These are phyloP conservation scores for Seriola dumerili DNA, from an alignment of 2,113 vertebrate genomes.

Conservation along the genomic window DNA sequence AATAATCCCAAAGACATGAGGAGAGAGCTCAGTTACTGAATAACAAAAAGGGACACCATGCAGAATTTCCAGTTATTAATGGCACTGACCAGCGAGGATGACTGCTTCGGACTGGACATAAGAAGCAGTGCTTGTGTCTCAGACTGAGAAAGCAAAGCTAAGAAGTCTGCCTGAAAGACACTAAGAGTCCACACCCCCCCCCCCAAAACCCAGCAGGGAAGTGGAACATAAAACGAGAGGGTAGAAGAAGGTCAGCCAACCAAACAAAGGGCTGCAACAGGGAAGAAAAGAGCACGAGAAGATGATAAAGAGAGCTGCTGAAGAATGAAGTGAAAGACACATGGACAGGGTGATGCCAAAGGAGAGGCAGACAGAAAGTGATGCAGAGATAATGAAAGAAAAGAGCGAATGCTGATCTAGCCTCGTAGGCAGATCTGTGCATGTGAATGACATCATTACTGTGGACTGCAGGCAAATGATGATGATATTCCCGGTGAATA, in stretches of 20 bases:
- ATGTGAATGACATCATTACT: conserved; percentile 50
- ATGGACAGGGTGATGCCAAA: conserved; percentile 12
- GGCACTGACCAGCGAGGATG: not conserved
- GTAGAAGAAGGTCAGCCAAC: conserved; percentile 47
- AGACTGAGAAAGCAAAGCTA: not conserved
- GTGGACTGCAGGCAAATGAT: conserved; percentile 22
- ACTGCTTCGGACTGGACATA: not conserved
- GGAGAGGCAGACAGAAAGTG: conserved; percentile 19
- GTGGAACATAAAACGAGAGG: conserved; percentile 21
- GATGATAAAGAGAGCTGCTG: conserved; percentile 26
- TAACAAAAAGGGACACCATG: conserved; percentile 7
- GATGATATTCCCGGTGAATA: not conserved
- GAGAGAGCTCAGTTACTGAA: not conserved
- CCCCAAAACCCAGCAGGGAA: conserved; percentile 20
- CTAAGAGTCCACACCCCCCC: conserved; percentile 10
- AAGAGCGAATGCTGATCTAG: conserved; percentile 40
- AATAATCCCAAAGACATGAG: conserved; percentile 6
- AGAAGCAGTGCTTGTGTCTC: conserved; percentile 11
- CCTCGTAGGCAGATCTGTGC: conserved; percentile 42
- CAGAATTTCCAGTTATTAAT: conserved; percentile 9
- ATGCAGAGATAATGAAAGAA: conserved; percentile 36
- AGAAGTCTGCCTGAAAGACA: conserved; percentile 9
- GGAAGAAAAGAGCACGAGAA: not conserved
- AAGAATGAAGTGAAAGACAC: conserved; percentile 25
- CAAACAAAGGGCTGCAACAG: conserved; percentile 7